These are phyloP conservation scores for Atherinosoma microstoma DNA, from an alignment of 2,797 vertebrate genomes.

Conservation along the genomic window DNA sequence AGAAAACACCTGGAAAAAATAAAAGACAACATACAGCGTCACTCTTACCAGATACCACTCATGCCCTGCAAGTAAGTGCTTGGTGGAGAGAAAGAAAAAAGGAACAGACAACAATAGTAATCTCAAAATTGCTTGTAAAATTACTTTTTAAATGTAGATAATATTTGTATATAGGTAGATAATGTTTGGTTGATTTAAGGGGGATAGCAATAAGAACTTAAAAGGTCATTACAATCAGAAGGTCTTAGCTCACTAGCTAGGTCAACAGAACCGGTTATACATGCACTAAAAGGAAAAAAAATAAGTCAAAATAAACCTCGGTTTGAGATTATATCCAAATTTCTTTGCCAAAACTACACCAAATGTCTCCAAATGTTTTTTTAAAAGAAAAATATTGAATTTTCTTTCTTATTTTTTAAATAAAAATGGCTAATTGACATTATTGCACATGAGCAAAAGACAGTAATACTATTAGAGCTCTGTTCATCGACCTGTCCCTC, in stretches of 20 bases:
- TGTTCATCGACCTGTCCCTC: slow-evolving; percentile 45
- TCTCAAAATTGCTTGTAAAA: slow-evolving; percentile 74
- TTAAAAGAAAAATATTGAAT: slow-evolving; percentile 46
- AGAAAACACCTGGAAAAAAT: neutral
- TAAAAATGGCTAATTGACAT: slow-evolving; percentile 79
- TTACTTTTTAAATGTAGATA: slow-evolving; percentile 77
- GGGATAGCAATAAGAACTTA: slow-evolving; percentile 65
- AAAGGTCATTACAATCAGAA: slow-evolving; percentile 82
- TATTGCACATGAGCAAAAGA: slow-evolving; percentile 85
- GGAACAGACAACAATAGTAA: slow-evolving; percentile 64
- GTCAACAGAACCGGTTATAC: slow-evolving; percentile 75
- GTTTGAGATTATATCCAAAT: slow-evolving; percentile 59
- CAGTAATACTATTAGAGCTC: slow-evolving; percentile 80
- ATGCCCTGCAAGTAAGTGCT: slow-evolving; percentile 61
- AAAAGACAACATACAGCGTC: slow-evolving; percentile 41
- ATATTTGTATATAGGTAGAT: slow-evolving; percentile 80
- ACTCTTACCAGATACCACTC: slow-evolving; percentile 58
- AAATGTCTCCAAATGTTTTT: slow-evolving; percentile 36
- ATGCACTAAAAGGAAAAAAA: slow-evolving; percentile 70
- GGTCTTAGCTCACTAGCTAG: slow-evolving; percentile 81
- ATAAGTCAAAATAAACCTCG: slow-evolving; percentile 37
- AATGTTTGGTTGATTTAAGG: slow-evolving; percentile 79
- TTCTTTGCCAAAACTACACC: slow-evolving; percentile 51
- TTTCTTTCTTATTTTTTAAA: slow-evolving; percentile 62
- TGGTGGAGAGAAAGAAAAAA: slow-evolving; percentile 53